Evolutionary conservation across 2,797 vertebrate species (phyloP), one percentile per base, ranked within the genome.

Genomic region (Chromobotia macracanthus): DNA sequence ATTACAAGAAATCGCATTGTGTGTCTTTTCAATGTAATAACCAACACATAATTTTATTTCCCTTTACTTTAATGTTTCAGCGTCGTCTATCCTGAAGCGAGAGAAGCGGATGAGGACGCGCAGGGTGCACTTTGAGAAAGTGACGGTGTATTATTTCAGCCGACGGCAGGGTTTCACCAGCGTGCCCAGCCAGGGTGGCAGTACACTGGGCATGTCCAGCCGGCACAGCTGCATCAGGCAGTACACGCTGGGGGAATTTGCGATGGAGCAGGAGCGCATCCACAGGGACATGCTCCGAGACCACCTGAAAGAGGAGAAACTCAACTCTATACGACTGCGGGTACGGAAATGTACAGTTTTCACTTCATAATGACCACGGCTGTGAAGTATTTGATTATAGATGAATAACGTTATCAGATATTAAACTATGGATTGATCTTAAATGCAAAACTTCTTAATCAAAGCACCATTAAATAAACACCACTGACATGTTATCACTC

Each of bases 81-180:
- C 97, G 0, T 94, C 96, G 69, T 99, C 98, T 1, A 97, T 99
- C 86, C 88, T 99, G 88, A 99, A 99, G 87, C 90, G 96, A 66
- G 97, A 98, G 90, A 99, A 99, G 88, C 93, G 96, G n/a, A 92
- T 97, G 89, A 93, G 97, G 84, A 95, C 94, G 0, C 94, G 96
- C 89, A 95, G 95, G 91, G 98, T 99, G 31, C 96, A 96, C 82
- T 99, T 99, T 70, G 97, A 98, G 80, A 98, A 96, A 10, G 98
- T 99, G 88, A 99, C 97, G 0, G 98, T 99, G 82, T 99, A 98
- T 91, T 99, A 99, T 94, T 99, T 99, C 89, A 92, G 95, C 3
- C 93, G 98, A 80, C 91, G 97, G 51, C 98, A 99, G 90, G 98
- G 97, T 81, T 99, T 99, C 92, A 99, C 97, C 80, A 99, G 98